Conservation (phyloP, 2,113 vertebrate species). For the Dendropsophus ebraccatus region DNA sequence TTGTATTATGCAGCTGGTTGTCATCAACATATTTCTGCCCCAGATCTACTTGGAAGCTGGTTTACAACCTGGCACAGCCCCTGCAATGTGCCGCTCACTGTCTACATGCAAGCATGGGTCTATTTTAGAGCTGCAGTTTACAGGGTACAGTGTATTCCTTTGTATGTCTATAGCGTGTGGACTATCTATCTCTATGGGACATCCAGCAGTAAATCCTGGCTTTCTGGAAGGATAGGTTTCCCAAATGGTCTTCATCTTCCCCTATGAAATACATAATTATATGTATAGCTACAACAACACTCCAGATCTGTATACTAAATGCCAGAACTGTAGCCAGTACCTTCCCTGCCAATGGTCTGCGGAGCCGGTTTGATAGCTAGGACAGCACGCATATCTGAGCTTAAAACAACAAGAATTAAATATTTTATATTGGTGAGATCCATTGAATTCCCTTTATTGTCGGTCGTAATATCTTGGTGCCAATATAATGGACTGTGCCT, state of each 20-base stretch:
- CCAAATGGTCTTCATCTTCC: neutral
- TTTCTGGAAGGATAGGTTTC: neutral
- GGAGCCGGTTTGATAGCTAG: neutral
- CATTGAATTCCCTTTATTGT: neutral
- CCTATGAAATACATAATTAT: neutral
- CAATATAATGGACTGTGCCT: too few species aligned
- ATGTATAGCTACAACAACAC: neutral
- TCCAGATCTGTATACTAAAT: neutral
- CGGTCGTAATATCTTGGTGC: neutral
- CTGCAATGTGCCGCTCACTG: constrained; percentile 7
- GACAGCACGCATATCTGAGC: neutral
- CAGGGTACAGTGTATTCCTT: neutral
- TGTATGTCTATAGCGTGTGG: neutral
- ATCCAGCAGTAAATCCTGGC: too few species aligned
- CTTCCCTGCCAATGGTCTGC: neutral
- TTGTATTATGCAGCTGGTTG: constrained; percentile 23
- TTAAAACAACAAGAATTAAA: neutral
- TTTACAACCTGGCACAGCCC: constrained; percentile 30
- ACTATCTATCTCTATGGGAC: neutral
- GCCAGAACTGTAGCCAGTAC: neutral
- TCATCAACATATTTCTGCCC: constrained; percentile 26
- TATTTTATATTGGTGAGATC: neutral
- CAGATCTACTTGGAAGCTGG: neutral
- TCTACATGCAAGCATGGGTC: constrained; percentile 22
- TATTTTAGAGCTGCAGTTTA: neutral